These are phyloP conservation scores for Hyles euphorbiae DNA, from an alignment of 1,140 invertebrate species.

Conservation along the genomic window DNA sequence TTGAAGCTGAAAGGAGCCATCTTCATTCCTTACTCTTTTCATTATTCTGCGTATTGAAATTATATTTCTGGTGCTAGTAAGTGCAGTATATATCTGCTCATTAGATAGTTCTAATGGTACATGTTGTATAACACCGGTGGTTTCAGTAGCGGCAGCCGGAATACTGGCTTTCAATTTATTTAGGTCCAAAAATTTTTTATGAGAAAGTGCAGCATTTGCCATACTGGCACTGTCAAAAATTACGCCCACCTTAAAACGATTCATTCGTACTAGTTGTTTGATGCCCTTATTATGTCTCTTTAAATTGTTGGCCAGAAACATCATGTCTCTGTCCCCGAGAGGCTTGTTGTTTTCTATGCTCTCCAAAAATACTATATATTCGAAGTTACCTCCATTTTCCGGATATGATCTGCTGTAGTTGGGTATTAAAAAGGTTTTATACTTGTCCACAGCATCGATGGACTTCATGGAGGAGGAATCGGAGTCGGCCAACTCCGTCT, in stretches of 20 bases:
- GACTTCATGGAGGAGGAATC: too few species aligned
- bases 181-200: slow-evolving; percentile 15
- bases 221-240: slow-evolving; percentile 13
- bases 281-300: slow-evolving; percentile 11
- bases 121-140: slow-evolving; percentile 3
- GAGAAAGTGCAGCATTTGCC: slow-evolving; percentile 16
- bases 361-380: slow-evolving; percentile 11
- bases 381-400: slow-evolving; percentile 7
- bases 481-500: too few species aligned
- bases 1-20: neutral
- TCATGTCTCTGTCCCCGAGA: slow-evolving; percentile 8
- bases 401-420: slow-evolving; percentile 2
- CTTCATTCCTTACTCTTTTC: slow-evolving; percentile 11
- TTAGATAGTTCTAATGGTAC: slow-evolving; percentile 7
- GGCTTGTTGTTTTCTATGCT: slow-evolving; percentile 4
- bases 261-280: slow-evolving; percentile 1
- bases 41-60: slow-evolving; percentile 18
- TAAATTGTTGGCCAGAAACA: slow-evolving; percentile 1
- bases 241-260: slow-evolving; percentile 16
- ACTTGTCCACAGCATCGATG: neutral
- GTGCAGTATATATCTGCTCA: slow-evolving; percentile 1
- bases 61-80: slow-evolving; percentile 15
- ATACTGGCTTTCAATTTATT: slow-evolving; percentile 5
- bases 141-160: neutral
- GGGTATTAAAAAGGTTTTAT: slow-evolving; percentile 5